Evolutionary conservation across 2,888 invertebrate genomes (phyloP).

Genomic region (Cephus spinipes): DNA sequence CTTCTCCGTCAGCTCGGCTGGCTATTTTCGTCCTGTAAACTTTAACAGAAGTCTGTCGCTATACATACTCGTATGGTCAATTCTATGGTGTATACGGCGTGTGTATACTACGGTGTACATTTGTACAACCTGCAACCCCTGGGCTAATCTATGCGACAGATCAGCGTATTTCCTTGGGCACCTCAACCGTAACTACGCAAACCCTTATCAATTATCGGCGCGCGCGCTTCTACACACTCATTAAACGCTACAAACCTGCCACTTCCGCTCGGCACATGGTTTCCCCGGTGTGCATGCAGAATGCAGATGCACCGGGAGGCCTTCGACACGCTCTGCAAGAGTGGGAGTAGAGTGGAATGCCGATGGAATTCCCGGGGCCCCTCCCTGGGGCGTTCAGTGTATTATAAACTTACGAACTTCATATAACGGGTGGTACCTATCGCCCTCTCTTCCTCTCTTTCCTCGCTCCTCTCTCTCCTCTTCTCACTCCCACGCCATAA

Average conservation of each 20-base stretch:
- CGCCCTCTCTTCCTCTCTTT: not conserved
- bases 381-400: conserved; percentile 44
- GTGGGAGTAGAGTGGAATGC: conserved; percentile 46
- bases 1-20: too few species aligned
- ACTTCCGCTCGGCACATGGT: conserved; percentile 33
- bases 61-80: too few species aligned
- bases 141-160: too few species aligned
- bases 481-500: too few species aligned
- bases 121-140: too few species aligned
- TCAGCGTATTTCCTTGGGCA: too few species aligned
- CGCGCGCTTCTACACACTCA: conserved; percentile 16
- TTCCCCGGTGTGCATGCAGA: conserved; percentile 27
- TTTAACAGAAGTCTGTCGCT: too few species aligned
- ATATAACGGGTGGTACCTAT: conserved; percentile 2
- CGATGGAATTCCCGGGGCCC: conserved; percentile 43
- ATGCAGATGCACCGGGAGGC: conserved; percentile 35
- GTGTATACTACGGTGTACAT: too few species aligned
- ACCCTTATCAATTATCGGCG: conserved; percentile 10
- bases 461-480: too few species aligned
- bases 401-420: conserved; percentile 40
- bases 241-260: conserved; percentile 31
- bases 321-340: conserved; percentile 31
- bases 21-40: too few species aligned
- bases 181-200: too few species aligned
- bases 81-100: too few species aligned